phyloP scores from a whole-genome alignment of 2,888 invertebrate genomes.

The Alviniconcha strummeri region DNA sequence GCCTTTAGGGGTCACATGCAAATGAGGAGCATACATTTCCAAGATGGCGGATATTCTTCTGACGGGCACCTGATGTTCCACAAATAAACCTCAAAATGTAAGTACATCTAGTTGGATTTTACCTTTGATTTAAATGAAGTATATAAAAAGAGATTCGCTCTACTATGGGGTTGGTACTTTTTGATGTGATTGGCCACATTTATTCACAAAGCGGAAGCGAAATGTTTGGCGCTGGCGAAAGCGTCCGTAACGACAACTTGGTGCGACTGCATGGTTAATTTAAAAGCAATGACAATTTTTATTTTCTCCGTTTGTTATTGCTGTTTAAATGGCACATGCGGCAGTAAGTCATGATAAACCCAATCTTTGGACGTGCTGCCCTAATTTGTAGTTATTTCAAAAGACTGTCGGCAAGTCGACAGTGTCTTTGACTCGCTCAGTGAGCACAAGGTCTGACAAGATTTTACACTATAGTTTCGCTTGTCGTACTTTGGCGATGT shows the following conservation, averaged over 20 bases:
- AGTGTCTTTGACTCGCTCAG: no score
- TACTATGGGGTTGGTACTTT: neutral
- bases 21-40: neutral
- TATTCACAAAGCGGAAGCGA: neutral
- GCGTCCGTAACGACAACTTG: slow-evolving; percentile 11
- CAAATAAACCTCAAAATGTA: neutral
- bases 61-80: neutral
- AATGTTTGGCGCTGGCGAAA: neutral
- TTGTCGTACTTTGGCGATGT: neutral
- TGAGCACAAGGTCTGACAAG: no score
- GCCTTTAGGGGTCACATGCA: slow-evolving; percentile 26
- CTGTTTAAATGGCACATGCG: no score
- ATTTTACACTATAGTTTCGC: neutral
- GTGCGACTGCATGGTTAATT: neutral
- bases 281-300: neutral
- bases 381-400: neutral
- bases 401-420: no score
- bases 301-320: neutral
- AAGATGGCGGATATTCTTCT: slow-evolving; percentile 17
- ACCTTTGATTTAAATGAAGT: neutral
- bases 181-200: neutral
- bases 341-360: no score
- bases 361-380: neutral
- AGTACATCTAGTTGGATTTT: neutral
- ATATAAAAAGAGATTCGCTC: neutral